phyloP scores from a whole-genome alignment of 1,140 invertebrate species.

The Ptiloglossa arizonensis region DNA sequence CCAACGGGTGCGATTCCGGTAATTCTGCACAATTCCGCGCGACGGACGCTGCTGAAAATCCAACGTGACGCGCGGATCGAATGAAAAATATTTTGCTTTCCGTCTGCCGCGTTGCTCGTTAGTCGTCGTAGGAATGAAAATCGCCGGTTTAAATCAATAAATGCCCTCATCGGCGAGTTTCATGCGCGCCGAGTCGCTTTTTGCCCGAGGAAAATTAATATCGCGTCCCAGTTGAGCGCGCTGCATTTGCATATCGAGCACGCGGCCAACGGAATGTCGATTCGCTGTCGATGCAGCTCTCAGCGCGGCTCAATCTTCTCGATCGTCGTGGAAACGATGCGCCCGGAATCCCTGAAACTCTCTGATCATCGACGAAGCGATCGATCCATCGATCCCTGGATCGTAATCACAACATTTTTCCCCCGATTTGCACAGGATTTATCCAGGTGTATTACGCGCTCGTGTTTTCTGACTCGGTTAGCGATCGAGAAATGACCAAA shows the following conservation, averaged over 20 bases:
- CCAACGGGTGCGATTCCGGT: too few species aligned
- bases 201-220: slow-evolving; percentile 22
- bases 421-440: background rate
- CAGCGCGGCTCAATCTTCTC: slow-evolving; percentile 17
- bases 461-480: background rate
- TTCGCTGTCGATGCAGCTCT: background rate
- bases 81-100: background rate
- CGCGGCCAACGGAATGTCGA: slow-evolving; percentile 10
- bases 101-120: background rate
- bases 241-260: slow-evolving; percentile 33
- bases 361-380: background rate
- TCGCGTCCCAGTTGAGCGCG: slow-evolving; percentile 12
- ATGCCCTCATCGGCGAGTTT: background rate
- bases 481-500: background rate
- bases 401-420: background rate
- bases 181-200: background rate
- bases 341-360: background rate
- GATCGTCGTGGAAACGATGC: background rate
- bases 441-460: background rate
- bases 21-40: too few species aligned
- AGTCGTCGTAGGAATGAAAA: background rate
- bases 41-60: too few species aligned
- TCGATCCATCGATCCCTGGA: background rate
- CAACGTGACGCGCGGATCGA: too few species aligned
- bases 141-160: background rate